Evolutionary conservation across 2,113 vertebrate genomes (phyloP).

Genomic region (Ascaphus truei): DNA sequence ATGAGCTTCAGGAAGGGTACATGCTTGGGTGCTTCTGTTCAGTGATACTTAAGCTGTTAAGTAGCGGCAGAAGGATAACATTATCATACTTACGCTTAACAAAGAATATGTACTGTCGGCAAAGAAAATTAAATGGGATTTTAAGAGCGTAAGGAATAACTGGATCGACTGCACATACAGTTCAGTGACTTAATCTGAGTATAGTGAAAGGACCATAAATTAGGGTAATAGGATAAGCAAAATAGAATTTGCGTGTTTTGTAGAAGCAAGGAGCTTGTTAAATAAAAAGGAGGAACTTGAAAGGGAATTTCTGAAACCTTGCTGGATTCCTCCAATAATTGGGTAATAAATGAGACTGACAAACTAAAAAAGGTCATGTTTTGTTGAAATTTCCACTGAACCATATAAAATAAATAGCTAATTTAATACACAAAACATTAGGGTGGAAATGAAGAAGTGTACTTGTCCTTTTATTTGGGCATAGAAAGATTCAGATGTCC

Average conservation of each 20-base stretch:
- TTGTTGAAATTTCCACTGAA: no score
- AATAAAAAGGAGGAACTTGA: no score
- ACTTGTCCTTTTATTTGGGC: no score
- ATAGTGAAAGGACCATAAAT: background rate
- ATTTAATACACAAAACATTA: no score
- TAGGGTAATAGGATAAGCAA: conserved; percentile 11
- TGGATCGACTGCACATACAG: conserved; percentile 12
- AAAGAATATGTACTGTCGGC: conserved; percentile 7
- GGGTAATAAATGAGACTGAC: background rate
- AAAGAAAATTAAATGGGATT: conserved; percentile 12
- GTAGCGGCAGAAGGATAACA: conserved; percentile 14
- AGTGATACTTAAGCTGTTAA: conserved; percentile 23
- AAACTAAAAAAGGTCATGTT: background rate
- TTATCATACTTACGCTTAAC: conserved; percentile 25
- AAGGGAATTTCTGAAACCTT: background rate
- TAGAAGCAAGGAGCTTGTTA: background rate
- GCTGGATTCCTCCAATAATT: background rate
- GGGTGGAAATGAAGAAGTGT: no score
- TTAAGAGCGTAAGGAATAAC: conserved; percentile 1
- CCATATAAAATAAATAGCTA: no score
- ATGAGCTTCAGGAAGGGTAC: conserved; percentile 1
- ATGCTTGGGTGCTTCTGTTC: conserved; percentile 22
- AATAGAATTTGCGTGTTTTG: background rate
- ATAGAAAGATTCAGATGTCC: no score
- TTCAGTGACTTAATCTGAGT: conserved; percentile 18